phyloP scores from a whole-genome alignment of 2,888 invertebrate species.

The Eurytoma adleriae region DNA sequence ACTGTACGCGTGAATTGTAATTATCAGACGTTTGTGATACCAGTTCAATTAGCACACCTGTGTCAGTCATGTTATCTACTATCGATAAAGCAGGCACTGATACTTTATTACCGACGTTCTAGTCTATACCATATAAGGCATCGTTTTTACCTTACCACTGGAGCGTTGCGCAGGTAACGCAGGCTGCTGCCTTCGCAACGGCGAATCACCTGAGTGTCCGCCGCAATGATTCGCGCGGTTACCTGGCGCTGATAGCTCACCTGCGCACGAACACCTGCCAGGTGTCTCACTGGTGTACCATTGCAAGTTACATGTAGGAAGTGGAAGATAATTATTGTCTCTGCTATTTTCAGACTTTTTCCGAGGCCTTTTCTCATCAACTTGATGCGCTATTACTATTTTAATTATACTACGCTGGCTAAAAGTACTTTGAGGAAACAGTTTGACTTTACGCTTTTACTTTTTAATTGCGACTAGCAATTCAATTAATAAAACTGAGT shows the following conservation, averaged over 20 bases:
- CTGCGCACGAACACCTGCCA: slow-evolving; percentile 4
- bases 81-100: slow-evolving; percentile 46
- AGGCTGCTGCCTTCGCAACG: slow-evolving; percentile 22
- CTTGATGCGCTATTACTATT: too few species aligned
- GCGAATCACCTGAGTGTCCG: slow-evolving; percentile 30
- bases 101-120: neutral
- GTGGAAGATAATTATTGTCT: too few species aligned
- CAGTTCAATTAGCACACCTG: neutral
- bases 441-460: too few species aligned
- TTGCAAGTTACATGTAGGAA: neutral
- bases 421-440: too few species aligned
- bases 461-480: too few species aligned
- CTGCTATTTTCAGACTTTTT: neutral
- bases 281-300: neutral
- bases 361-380: neutral
- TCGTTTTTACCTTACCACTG: slow-evolving; percentile 40
- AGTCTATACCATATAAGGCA: slow-evolving; percentile 45
- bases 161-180: slow-evolving; percentile 12
- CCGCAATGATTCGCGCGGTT: slow-evolving; percentile 8
- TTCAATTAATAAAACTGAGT: too few species aligned
- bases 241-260: slow-evolving; percentile 34
- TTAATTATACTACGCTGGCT: too few species aligned
- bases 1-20: neutral
- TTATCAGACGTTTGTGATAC: neutral
- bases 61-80: neutral